Percentiles rank a stretch among this genome's conserved stretches.
Conservation (phyloP, 2,113 vertebrate species). For the Xerus inauris region DNA sequence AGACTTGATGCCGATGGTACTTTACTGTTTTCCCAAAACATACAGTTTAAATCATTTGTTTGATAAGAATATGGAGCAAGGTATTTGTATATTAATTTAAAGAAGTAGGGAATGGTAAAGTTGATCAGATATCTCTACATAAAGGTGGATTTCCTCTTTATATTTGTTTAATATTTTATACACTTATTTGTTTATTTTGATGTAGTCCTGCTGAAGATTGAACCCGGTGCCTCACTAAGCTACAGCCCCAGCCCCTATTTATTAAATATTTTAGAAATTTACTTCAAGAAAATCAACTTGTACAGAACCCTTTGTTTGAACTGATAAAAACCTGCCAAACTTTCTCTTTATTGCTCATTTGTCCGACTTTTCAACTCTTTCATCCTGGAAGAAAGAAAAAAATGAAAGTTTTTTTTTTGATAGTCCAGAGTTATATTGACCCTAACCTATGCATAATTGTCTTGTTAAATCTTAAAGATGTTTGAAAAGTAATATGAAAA, state of each 20-base stretch:
- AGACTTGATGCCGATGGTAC: slow-evolving; percentile 16
- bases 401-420: background rate
- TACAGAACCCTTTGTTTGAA: background rate
- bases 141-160: background rate
- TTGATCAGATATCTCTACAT: background rate
- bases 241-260: too few species aligned
- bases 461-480: background rate
- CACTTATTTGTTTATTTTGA: too few species aligned
- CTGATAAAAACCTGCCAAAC: background rate
- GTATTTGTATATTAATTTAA: slow-evolving; percentile 9
- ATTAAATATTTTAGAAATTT: slow-evolving; percentile 36
- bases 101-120: background rate
- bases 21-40: background rate
- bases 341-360: slow-evolving; percentile 20
- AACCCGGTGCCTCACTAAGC: too few species aligned
- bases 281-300: background rate
- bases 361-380: background rate
- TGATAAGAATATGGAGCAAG: slow-evolving; percentile 16
- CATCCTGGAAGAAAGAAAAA: background rate
- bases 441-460: background rate
- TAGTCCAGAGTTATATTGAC: background rate
- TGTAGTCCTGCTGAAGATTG: too few species aligned
- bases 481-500: slow-evolving; percentile 42
- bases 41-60: slow-evolving; percentile 30
- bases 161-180: too few species aligned